phyloP scores from a whole-genome alignment of 2,797 vertebrate genomes.

The Coregonus sp. region DNA sequence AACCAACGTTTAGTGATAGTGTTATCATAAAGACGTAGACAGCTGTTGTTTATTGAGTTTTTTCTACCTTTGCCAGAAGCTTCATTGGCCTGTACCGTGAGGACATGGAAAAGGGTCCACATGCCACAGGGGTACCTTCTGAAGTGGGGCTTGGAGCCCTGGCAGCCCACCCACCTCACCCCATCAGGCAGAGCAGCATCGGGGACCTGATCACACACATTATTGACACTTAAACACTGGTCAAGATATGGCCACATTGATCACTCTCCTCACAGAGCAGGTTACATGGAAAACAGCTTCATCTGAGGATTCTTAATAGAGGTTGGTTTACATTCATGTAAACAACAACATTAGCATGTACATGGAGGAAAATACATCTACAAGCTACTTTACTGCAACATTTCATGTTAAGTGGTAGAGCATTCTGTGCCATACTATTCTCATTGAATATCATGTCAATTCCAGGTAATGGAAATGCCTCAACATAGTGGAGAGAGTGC shows the following conservation, averaged over 20 bases:
- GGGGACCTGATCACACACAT: slow-evolving; percentile 61
- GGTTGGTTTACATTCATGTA: background rate
- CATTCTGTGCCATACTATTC: background rate
- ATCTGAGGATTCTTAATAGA: no score
- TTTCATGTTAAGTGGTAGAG: background rate
- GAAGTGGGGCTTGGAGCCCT: slow-evolving; percentile 81
- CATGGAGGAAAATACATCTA: background rate
- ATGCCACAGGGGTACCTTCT: slow-evolving; percentile 89
- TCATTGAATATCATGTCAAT: background rate
- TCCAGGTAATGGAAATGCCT: no score
- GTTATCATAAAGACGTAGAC: background rate
- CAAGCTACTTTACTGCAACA: background rate
- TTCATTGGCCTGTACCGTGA: slow-evolving; percentile 80
- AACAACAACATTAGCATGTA: background rate
- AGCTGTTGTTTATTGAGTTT: background rate
- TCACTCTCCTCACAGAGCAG: background rate
- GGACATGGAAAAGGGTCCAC: slow-evolving; percentile 90
- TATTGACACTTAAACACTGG: background rate
- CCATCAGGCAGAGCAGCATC: slow-evolving; percentile 73
- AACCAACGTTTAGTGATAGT: no score
- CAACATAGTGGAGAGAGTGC: slow-evolving; percentile 15
- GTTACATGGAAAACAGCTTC: background rate
- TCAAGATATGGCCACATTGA: slow-evolving; percentile 19
- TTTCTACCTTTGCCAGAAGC: slow-evolving; percentile 55
- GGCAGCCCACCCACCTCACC: slow-evolving; percentile 87